A percentile compares a stretch with the other conserved stretches of the same genome.
Conservation (phyloP, 1,140 invertebrate genomes). For the Whitmania pigra region DNA sequence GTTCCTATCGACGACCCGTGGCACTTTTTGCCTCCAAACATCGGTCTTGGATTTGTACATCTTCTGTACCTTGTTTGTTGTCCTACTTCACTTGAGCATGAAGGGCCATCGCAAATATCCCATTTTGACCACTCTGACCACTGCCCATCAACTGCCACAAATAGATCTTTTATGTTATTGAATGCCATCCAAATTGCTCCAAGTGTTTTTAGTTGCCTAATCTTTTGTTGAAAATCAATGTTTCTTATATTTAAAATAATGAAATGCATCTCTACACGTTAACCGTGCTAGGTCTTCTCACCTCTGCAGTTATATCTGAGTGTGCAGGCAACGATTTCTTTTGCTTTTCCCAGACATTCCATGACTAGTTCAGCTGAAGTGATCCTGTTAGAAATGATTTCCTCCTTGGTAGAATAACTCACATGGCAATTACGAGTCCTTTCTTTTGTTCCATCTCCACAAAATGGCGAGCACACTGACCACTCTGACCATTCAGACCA, state of each 20-base stretch:
- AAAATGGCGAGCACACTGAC: constrained; percentile 30
- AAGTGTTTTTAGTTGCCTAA: not conserved
- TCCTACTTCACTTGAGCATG: constrained; percentile 10
- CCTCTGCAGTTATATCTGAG: not conserved
- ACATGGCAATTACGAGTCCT: constrained; percentile 29
- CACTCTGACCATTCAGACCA: constrained; percentile 36
- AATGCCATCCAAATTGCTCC: not conserved
- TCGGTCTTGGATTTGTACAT: constrained; percentile 15
- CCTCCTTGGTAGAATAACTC: not conserved
- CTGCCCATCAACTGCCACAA: constrained; percentile 8
- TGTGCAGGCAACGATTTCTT: constrained; percentile 24
- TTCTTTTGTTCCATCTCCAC: constrained; percentile 28
- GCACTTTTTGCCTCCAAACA: constrained; percentile 15
- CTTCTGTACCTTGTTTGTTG: constrained; percentile 14
- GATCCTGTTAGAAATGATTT: not conserved
- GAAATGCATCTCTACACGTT: not conserved
- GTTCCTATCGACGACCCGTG: not conserved
- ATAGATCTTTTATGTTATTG: not conserved
- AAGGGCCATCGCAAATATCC: constrained; percentile 10
- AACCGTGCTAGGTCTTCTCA: not conserved
- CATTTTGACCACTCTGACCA: constrained; percentile 17
- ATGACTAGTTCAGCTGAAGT: constrained; percentile 30
- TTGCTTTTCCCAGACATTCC: constrained; percentile 28
- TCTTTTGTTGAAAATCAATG: not conserved
- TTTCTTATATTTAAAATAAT: not conserved